Percentiles rank a stretch among this genome's conserved stretches.
These are phyloP conservation scores for Porites divaricata DNA, from an alignment of 92 coral and sea anemone species.

Conservation along the genomic window DNA sequence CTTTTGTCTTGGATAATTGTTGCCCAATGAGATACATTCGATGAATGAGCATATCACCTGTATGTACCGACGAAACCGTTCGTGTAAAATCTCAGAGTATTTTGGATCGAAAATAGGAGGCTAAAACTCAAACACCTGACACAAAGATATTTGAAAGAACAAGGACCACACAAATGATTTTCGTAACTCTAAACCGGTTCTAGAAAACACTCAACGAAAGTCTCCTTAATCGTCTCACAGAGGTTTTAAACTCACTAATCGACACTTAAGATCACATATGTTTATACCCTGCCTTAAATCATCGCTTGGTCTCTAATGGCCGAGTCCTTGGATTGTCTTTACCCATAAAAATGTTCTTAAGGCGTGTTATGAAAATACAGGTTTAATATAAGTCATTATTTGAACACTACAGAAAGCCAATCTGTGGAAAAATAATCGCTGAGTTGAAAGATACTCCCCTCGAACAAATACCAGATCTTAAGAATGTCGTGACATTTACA, in stretches of 20 bases:
- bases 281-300: neutral
- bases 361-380: neutral
- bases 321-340: neutral
- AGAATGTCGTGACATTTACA: slow-evolving; percentile 2
- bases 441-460: slow-evolving; percentile 26
- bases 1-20: neutral
- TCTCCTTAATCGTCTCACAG: neutral
- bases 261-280: neutral
- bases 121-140: too few relatives aligned
- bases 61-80: neutral
- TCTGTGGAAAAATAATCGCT: slow-evolving; percentile 7
- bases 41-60: neutral
- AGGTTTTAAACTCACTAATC: neutral
- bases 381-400: slow-evolving; percentile 2
- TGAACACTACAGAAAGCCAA: slow-evolving; percentile 8
- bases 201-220: neutral
- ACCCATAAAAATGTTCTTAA: neutral
- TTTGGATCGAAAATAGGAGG: neutral
- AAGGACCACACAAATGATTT: slow-evolving; percentile 10
- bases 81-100: neutral
- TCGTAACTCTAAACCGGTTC: slow-evolving; percentile 25
- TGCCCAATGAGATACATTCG: neutral
- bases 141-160: neutral
- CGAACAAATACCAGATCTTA: slow-evolving; percentile 8
- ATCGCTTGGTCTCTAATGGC: neutral